A percentile compares a stretch with the other conserved stretches of the same genome.
Conservation (phyloP, 2,888 invertebrate species). For the Drosophila demipolita region DNA sequence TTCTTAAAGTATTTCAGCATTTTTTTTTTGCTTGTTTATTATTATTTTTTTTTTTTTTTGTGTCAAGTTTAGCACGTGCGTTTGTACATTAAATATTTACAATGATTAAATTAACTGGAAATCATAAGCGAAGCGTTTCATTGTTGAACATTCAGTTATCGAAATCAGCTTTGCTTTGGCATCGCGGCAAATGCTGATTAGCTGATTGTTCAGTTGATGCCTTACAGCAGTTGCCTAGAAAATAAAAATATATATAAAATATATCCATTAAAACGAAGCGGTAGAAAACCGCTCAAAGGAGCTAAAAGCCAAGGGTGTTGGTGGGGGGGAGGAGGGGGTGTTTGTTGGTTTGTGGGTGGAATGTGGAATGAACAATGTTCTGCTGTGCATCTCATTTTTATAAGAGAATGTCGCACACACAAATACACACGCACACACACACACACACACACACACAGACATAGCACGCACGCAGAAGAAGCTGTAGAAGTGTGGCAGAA, state of each 20-base stretch:
- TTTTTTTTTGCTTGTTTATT: neutral
- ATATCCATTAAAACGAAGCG: conserved; percentile 57
- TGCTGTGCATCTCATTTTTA: conserved; percentile 62
- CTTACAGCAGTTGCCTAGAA: conserved; percentile 34
- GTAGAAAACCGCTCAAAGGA: conserved; percentile 47
- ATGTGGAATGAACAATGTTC: conserved; percentile 22
- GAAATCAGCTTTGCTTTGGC: neutral
- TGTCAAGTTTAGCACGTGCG: neutral
- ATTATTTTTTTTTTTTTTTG: neutral
- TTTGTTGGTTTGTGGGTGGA: neutral
- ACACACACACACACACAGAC: conserved; percentile 9
- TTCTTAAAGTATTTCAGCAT: neutral
- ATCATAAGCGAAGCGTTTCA: neutral
- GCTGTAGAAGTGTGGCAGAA: conserved; percentile 1
- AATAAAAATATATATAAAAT: conserved; percentile 33
- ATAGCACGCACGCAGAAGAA: conserved; percentile 19
- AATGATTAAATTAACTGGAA: conserved; percentile 2
- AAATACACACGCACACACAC: conserved; percentile 8
- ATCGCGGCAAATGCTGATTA: conserved; percentile 32
- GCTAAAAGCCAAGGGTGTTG: conserved; percentile 14
- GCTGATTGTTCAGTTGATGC: conserved; percentile 39
- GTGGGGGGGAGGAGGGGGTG: fast-evolving
- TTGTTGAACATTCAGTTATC: neutral
- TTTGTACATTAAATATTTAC: conserved; percentile 3
- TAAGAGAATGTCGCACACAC: conserved; percentile 51